Evolutionary conservation across 2,113 vertebrate genomes (phyloP).

Genomic region (Atrichornis clamosus): DNA sequence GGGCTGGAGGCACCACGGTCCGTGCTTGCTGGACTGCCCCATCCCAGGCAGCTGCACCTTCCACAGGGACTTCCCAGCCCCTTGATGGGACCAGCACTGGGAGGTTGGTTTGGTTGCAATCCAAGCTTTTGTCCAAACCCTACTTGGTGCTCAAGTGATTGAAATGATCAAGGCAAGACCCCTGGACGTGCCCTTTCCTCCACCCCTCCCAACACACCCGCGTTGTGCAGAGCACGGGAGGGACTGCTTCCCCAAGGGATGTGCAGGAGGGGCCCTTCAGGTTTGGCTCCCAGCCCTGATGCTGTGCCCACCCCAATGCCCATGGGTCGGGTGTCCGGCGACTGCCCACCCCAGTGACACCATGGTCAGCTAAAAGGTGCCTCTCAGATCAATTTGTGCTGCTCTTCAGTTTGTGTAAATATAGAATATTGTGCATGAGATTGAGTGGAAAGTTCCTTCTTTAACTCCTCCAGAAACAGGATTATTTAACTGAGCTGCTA

Average conservation of each 20-base stretch:
- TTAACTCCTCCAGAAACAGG: not conserved
- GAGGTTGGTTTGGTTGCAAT: not conserved
- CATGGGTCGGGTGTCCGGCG: accelerated
- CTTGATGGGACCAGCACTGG: not conserved
- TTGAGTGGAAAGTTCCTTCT: not conserved
- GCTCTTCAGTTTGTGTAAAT: not conserved
- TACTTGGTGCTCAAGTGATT: too few species aligned
- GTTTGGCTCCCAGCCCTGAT: not conserved
- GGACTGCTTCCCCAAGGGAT: not conserved
- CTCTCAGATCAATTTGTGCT: not conserved
- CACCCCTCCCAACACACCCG: not conserved
- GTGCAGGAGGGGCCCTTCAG: not conserved
- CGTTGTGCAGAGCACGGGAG: accelerated
- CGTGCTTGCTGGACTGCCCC: accelerated
- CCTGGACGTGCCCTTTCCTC: not conserved
- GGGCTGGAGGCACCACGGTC: accelerated
- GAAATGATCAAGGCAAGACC: not conserved
- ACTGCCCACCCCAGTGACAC: accelerated
- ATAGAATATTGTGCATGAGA: not conserved
- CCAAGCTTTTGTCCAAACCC: not conserved
- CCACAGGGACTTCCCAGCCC: not conserved
- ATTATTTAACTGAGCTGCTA: not conserved
- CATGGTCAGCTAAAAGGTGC: not conserved
- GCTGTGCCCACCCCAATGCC: not conserved
- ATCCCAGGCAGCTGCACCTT: not conserved